These are phyloP conservation scores for Alcedo quadribrachys DNA, from an alignment of 2,797 vertebrate species.

Conservation along the genomic window DNA sequence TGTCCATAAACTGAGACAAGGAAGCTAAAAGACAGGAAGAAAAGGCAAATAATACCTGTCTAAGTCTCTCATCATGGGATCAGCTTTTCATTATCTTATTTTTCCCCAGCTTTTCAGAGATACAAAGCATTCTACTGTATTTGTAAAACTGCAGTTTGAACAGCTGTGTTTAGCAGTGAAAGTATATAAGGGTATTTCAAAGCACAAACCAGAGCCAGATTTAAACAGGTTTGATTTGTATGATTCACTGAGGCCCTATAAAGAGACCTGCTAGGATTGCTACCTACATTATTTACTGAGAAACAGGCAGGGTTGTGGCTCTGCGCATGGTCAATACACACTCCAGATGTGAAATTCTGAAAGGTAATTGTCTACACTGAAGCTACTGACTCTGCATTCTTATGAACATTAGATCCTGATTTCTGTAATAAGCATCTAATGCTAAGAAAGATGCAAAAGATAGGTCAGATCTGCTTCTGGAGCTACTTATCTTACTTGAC, in stretches of 20 bases:
- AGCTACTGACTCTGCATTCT: neutral
- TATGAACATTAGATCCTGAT: neutral
- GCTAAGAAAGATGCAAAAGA: neutral
- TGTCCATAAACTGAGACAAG: neutral
- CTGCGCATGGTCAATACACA: neutral
- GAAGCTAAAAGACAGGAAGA: neutral
- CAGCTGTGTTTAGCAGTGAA: neutral
- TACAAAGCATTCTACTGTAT: neutral
- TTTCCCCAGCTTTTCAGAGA: neutral
- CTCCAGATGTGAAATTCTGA: neutral
- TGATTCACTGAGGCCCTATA: neutral
- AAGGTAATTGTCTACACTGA: neutral
- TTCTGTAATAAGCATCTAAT: neutral
- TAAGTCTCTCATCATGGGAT: neutral
- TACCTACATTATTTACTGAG: neutral
- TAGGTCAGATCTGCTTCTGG: neutral
- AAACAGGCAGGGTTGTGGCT: neutral
- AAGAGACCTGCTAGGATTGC: neutral
- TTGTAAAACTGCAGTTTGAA: neutral
- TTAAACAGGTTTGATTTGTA: neutral
- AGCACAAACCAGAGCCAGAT: neutral
- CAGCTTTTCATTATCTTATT: neutral
- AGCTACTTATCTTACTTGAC: neutral
- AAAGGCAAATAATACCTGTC: neutral
- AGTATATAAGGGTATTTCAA: neutral